Evolutionary conservation across 1,140 invertebrate genomes (phyloP).

Genomic region (Zaprionus camerounensis): DNA sequence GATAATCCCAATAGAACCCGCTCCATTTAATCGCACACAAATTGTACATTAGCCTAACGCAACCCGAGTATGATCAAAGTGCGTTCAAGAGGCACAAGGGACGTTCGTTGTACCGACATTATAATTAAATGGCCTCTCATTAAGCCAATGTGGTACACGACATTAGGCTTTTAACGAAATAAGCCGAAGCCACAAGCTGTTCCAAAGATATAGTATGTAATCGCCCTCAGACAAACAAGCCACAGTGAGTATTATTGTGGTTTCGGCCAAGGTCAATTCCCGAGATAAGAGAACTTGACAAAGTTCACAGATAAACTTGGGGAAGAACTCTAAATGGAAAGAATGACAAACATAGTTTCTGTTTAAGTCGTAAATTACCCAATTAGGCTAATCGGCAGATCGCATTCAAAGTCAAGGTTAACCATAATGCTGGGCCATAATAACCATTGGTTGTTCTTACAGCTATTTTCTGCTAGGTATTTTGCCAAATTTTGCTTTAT

Average conservation of each 20-base stretch:
- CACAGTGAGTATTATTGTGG: neutral
- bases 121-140: slow-evolving; percentile 17
- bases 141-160: neutral
- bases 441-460: neutral
- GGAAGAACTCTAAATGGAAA: neutral
- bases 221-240: neutral
- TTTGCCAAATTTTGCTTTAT: neutral
- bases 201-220: slow-evolving; percentile 2
- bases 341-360: neutral
- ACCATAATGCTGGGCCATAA: neutral
- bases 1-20: neutral
- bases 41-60: slow-evolving; percentile 9
- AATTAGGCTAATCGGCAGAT: neutral
- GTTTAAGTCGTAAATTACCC: neutral
- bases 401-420: neutral
- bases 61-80: slow-evolving; percentile 9
- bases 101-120: slow-evolving; percentile 8
- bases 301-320: neutral
- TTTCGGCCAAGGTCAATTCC: neutral
- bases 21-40: neutral
- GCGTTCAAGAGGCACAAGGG: neutral
- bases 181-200: neutral
- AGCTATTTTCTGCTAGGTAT: neutral
- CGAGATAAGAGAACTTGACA: neutral
- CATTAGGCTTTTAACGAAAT: neutral